phyloP scores from a whole-genome alignment of 2,888 invertebrate species.

The Galerucella nymphaeae region DNA sequence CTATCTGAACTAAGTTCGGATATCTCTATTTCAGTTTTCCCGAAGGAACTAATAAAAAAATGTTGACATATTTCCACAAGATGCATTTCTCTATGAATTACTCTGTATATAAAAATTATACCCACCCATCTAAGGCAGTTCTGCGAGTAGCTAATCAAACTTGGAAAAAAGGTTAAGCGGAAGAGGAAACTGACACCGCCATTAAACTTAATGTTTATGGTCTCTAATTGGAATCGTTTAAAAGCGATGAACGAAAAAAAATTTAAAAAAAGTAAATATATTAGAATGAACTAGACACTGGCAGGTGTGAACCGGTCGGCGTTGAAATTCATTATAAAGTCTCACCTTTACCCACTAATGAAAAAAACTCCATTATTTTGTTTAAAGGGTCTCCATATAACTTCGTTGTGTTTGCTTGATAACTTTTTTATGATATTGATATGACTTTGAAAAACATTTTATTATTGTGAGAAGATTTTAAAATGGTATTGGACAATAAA shows the following conservation, averaged over 20 bases:
- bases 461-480: neutral
- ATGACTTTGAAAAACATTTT: constrained; percentile 5
- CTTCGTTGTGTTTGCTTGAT: neutral
- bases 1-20: too few relatives aligned
- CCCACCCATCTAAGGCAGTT: constrained; percentile 17
- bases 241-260: constrained; percentile 22
- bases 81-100: neutral
- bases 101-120: constrained; percentile 13
- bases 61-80: neutral
- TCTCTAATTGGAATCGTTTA: constrained; percentile 36
- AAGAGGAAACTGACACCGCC: constrained; percentile 35
- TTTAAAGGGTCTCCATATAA: constrained; percentile 10
- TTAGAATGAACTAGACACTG: constrained; percentile 13
- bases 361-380: constrained; percentile 10
- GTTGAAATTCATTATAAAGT: constrained; percentile 23
- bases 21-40: too few relatives aligned
- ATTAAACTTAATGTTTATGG: constrained; percentile 36
- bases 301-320: constrained; percentile 28
- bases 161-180: constrained; percentile 28
- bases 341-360: constrained; percentile 27
- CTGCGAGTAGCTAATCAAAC: constrained; percentile 26
- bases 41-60: too few relatives aligned
- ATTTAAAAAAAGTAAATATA: constrained; percentile 17
- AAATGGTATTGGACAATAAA: neutral
- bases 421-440: constrained; percentile 3